phyloP scores from a whole-genome alignment of 2,888 invertebrate species.

The Allophyes oxyacanthae region DNA sequence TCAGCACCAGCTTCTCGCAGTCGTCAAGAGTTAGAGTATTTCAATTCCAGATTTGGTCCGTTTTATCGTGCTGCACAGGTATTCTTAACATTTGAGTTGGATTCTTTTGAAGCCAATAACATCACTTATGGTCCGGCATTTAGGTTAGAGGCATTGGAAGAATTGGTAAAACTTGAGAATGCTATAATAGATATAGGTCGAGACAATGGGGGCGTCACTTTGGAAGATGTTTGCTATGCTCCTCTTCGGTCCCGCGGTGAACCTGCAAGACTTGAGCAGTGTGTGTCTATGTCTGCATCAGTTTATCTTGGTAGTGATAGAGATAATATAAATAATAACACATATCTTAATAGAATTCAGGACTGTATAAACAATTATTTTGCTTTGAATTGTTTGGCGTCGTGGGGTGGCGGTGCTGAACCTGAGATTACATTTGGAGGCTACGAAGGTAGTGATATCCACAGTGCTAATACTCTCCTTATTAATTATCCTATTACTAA shows the following conservation, averaged over 20 bases:
- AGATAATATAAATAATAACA: slow-evolving; percentile 81
- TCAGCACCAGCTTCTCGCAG: slow-evolving; percentile 94
- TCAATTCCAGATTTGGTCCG: slow-evolving; percentile 95
- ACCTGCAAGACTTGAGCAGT: slow-evolving; percentile 89
- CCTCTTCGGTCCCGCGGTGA: slow-evolving; percentile 92
- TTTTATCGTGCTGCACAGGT: slow-evolving; percentile 97
- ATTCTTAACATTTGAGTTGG: slow-evolving; percentile 92
- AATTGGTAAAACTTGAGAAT: slow-evolving; percentile 92
- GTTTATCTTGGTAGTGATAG: slow-evolving; percentile 93
- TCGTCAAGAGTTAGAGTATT: slow-evolving; percentile 95
- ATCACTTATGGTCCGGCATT: slow-evolving; percentile 94
- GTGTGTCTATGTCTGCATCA: slow-evolving; percentile 94
- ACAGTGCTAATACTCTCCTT: slow-evolving; percentile 89
- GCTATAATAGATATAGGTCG: slow-evolving; percentile 90
- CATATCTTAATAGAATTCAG: slow-evolving; percentile 77
- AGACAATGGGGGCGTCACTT: slow-evolving; percentile 83
- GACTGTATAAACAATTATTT: slow-evolving; percentile 82
- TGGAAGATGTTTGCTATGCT: slow-evolving; percentile 93
- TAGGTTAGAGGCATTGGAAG: slow-evolving; percentile 92
- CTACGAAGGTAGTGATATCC: slow-evolving; percentile 80
- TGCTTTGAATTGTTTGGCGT: slow-evolving; percentile 91
- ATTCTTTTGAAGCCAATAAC: slow-evolving; percentile 75
- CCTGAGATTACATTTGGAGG: slow-evolving; percentile 96
- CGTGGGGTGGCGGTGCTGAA: slow-evolving; percentile 96
- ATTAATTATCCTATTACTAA: slow-evolving; percentile 95